Base-by-base conservation (phyloP, 2,797 vertebrate species). In the Helicolenus hilgendorfi region DNA sequence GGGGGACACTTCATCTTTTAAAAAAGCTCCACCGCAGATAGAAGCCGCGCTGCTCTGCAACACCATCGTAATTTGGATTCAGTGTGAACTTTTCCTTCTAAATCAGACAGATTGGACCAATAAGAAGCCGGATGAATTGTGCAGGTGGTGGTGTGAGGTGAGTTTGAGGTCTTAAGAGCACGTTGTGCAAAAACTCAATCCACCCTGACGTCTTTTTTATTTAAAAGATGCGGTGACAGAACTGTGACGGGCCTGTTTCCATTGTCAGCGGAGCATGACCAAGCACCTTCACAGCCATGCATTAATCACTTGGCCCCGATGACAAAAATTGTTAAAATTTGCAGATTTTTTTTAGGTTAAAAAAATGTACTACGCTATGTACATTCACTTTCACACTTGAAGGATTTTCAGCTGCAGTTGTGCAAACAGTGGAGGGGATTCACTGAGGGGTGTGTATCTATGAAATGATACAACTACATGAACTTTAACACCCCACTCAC, bases 401-500 rank as follows among this genome's bases (percentile, higher is more conserved):
- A 79, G 84, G 81, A 72, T 77, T 87, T 87, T 79, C 77, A 73
- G 73, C 70, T 56, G 68, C 71, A 84, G 72, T 88, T 90, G 76
- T 90, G 79, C 45, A 76, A 88, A 86, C 82, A 92, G 78, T 55
- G 22, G 49, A 85, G 64, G 77, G 79, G 81, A 76, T 87, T 91
- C 89, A 79, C 59, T 71, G 38, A 49, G 31, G 72, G 79, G 77
- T 65, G 81, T 87, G 78, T 29, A 71, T 79, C 69, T 72, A 88
- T 85, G 68, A 81, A 59, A 92, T 63, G 68, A 88, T 79, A 53
- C 75, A 78, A 88, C 13, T 31, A 53, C 77, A 35, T 94, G 78
- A 94, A 93, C 88, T 86, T 89, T 92, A 91, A 90, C 86, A 92
- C 85, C 86, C 88, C 60, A 45, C n/a, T 73, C 62, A 68, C 45